Base-by-base conservation (phyloP, 2,888 invertebrate species). In the Carterocephalus palaemon region DNA sequence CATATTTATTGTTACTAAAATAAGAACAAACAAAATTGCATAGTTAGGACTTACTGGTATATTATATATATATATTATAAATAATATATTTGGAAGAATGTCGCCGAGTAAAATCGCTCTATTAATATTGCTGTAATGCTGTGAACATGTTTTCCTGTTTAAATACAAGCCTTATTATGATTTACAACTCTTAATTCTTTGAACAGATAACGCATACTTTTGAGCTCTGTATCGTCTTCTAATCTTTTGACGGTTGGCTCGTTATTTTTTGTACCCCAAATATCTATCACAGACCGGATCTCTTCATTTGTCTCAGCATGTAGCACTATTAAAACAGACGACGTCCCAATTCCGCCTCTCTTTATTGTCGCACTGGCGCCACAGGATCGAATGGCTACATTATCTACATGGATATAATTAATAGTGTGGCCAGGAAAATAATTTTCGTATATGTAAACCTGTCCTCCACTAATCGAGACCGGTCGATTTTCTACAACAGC, bases 381-480 rank as follows among this genome's bases (percentile, higher is more conserved):
- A 38, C 83, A 83, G 0, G 79, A 67, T 31, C 53, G 69, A 0
- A 73, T 64, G 0, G 83, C 82, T 8, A 82, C 57, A 36, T 84
- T 83, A 29, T 81, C 79, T 0, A 83, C 81, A 33, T 80, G 67
- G 1, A 84, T 68, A 42, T 84, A 84, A 40, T 64, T 70, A 6
- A 84, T 81, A 0, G 57, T 67, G 47, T 70, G 62, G 2, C 69
- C 72, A 0, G 78, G 75, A 50, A 84, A 84, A 33, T 62, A 53
- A 46, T 84, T 84, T 24, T 82, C 81, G 51, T 84, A 84, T 4
- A 83, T 79, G 51, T 81, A 81, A 8, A 74, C 52, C 48, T 80
- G 82, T 0, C 83, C 84, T 47, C 81, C 79, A 15, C 36, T 65
- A 10, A 75, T 64, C 0, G 73, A 60, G 0, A 77, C 73, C 0